Evolutionary conservation across 2,113 vertebrate genomes (phyloP), one percentile per base, ranked within the genome.

Genomic region (Apistogramma diplotaenia): DNA sequence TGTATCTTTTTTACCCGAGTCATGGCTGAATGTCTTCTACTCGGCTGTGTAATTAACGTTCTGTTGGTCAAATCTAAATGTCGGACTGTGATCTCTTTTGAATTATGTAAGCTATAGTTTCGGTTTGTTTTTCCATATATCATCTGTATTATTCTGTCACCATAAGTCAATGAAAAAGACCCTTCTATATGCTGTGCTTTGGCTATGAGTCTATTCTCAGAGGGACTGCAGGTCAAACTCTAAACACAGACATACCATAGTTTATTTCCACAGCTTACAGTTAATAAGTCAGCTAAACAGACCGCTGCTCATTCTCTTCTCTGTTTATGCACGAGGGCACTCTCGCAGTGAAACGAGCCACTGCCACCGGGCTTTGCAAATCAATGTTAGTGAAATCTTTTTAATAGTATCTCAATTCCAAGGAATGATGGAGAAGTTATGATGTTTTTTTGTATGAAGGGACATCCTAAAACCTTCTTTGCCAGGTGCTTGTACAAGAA

Each of bases 261-360:
- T 86, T 83, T 85, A 75, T 87, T 84, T 82, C 62, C 55, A 67
- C 57, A 61, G 58, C 73, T 86, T 80, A 72, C 25, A 51, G 56
- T 75, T 60, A 73, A 70, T 79, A 85, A 86, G 77, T 86, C 35
- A 86, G 79, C 72, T 81, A 79, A 82, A 81, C 6, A 16, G 46
- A 53, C n/a, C 40, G 53, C 72, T 51, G 1, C 61, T 84, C 33
- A 62, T 58, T 10, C 46, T 56, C 71, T 62, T 59, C 65, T 76
- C 70, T 21, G 62, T 75, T 79, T 78, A 65, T 84, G 51, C 74
- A 40, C 2, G 40, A 51, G 74, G 9, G n/a, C 8, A 25, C 51
- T 53, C 85, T 54, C 43, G 27, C 74, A 55, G 55, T 55, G 57
- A 82, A 80, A 84, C 37, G 1, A 76, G 70, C 51, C 62, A 54